phyloP scores from a whole-genome alignment of 2,888 invertebrate genomes.

The Catocala fraxini region DNA sequence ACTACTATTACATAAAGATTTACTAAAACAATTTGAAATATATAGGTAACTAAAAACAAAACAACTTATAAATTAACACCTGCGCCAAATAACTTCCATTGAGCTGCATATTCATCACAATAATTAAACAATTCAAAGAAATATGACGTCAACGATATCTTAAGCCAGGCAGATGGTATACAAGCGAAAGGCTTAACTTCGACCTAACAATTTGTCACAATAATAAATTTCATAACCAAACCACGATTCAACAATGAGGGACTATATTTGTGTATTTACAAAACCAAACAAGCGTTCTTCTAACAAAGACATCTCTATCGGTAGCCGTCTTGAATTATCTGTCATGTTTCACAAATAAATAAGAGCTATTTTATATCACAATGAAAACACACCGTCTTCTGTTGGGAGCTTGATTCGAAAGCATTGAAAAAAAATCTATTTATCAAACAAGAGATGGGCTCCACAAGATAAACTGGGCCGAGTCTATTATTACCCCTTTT shows the following conservation, averaged over 20 bases:
- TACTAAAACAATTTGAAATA: not conserved
- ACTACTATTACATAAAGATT: no score
- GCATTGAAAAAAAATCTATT: constrained; percentile 79
- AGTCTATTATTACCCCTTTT: constrained; percentile 83
- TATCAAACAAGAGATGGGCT: constrained; percentile 82
- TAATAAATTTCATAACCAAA: constrained; percentile 84
- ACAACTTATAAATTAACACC: constrained; percentile 34
- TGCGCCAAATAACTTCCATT: constrained; percentile 30
- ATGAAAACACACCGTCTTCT: constrained; percentile 71
- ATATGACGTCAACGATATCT: constrained; percentile 56
- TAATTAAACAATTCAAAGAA: constrained; percentile 61
- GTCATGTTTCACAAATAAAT: constrained; percentile 85
- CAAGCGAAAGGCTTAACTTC: constrained; percentile 76
- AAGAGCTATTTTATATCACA: constrained; percentile 81
- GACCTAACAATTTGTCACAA: constrained; percentile 84
- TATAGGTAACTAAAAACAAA: constrained; percentile 27
- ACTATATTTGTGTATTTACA: constrained; percentile 72
- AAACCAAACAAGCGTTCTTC: constrained; percentile 77
- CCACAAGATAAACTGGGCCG: constrained; percentile 73
- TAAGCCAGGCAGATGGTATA: constrained; percentile 67
- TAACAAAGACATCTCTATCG: constrained; percentile 83
- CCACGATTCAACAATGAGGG: constrained; percentile 74
- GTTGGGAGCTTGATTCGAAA: constrained; percentile 70
- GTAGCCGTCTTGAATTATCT: constrained; percentile 82
- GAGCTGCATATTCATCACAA: constrained; percentile 53